Base-by-base conservation (phyloP, 2,113 vertebrate species). In the Emydura subglobosa region DNA sequence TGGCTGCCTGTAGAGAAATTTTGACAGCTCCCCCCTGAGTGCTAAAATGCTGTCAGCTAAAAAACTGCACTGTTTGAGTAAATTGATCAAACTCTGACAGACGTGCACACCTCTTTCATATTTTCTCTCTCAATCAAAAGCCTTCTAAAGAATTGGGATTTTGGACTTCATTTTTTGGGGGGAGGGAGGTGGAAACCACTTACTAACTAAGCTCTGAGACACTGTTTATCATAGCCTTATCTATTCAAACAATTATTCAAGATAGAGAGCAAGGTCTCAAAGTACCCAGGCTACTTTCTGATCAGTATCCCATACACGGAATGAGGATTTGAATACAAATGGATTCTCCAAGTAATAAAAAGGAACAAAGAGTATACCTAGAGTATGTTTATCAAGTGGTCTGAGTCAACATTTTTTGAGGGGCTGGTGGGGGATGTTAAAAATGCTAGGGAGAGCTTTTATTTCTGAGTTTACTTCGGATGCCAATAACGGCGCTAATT, bases 1-100 rank as follows among this genome's bases (percentile, higher is more conserved):
- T 79, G 95, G 92, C 59, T 96, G 93, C 95, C 94, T 95, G 81
- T 90, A 94, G 94, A 95, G 93, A 97, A 93, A 98, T 97, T 97
- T 92, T 97, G 97, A 98, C 97, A 98, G 96, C 96, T 97, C 96
- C 92, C 94, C 90, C 96, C 95, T 96, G 96, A 92, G 97, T 92
- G 96, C 90, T 97, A 97, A 98, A 98, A 96, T 94, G 94, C 93
- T 97, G 86, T 95, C 94, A 97, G 94, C 83, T 47, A 65, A 97
- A 96, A 97, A 93, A 90, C 76, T 80, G 97, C 97, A 95, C 79
- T 95, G 83, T 97, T 95, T 94, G 88, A 85, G 87, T 78, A 96
- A 97, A 97, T 85, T 94, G 94, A 97, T 97, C 92, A 74, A 93
- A 95, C 82, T 97, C 89, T 97, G 97, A 96, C 96, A 98, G 96